Evolutionary conservation across 1,140 invertebrate species (phyloP), one percentile per base, ranked within the genome.

Genomic region (Druon quercuslanigerum): DNA sequence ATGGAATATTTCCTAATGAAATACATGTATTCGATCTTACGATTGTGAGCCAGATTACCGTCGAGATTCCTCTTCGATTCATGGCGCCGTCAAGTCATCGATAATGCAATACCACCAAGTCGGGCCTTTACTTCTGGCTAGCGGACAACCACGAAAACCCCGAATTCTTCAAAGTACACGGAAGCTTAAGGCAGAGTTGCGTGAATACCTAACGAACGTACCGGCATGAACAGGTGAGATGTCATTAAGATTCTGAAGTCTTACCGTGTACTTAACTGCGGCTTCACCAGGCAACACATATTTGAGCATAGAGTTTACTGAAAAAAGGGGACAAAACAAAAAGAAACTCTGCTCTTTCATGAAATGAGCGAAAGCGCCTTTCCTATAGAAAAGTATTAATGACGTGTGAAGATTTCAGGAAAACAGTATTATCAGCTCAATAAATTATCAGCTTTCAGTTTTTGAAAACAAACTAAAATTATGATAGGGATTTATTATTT

Each of bases 211-310:
- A 66, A 66, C 60, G 25, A 66, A 66, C 16, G 60, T 14, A 46
- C 25, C 16, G 14, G 60, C 60, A 66, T 25, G 33, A 7, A 33
- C 60, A 66, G 60, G 60, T 66, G 60, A 66, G 60, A 66, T 66
- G 60, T 66, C 60, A 66, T 66, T 66, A 66, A 66, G 60, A 66
- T 66, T 66, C 60, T 66, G 20, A 66, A 66, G 60, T 66, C 60
- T 33, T 66, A n/a, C 60, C 25, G 57, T 66, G 20, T 66, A 66
- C 25, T 60, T 60, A 60, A 60, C 57, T 11, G 40, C 40, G 40
- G 40, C 40, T 46, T 46, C 40, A 46, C 40, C 40, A 60, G 20
- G n/a, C 20, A 60, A 25, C 20, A 66, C 20, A 66, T 66, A 66
- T 66, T 66, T 66, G 52, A 54, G 52, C 9, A 54, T 54, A 54